A percentile compares a stretch with the other conserved stretches of the same genome.
Conservation (phyloP, 2,888 invertebrate genomes). For the Drosophila kuntzei region DNA sequence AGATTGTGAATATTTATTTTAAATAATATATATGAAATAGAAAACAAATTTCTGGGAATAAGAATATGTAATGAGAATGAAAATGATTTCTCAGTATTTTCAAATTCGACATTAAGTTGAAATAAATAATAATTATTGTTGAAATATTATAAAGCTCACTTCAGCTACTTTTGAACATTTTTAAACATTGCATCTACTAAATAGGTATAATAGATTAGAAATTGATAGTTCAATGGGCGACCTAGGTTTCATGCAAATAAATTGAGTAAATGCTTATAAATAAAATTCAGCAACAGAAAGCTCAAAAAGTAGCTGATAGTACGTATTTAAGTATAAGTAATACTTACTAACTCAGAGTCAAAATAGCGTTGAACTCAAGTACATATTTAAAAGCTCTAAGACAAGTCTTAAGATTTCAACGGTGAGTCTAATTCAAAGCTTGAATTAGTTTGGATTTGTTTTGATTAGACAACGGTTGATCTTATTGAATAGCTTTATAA, state of each 20-base stretch:
- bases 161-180: neutral
- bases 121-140: neutral
- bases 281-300: conserved; percentile 20
- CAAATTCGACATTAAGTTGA: no score
- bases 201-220: conserved; percentile 1
- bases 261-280: conserved; percentile 19
- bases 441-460: conserved; percentile 43
- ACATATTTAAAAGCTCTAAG: conserved; percentile 10
- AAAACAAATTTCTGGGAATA: no score
- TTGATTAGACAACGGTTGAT: neutral
- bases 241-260: conserved; percentile 33
- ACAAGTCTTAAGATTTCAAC: conserved; percentile 2
- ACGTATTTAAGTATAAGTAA: no score
- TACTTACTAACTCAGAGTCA: conserved; percentile 18
- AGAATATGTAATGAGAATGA: no score
- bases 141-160: no score
- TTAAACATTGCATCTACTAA: neutral
- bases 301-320: conserved; percentile 18
- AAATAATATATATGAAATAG: no score
- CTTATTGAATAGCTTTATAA: neutral
- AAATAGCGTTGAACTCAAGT: conserved; percentile 25
- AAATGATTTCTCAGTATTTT: no score
- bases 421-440: conserved; percentile 2
- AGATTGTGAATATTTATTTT: no score
- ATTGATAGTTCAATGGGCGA: neutral